Evolutionary conservation across 2,113 vertebrate genomes (phyloP).

Genomic region (Chaetodon trifascialis): DNA sequence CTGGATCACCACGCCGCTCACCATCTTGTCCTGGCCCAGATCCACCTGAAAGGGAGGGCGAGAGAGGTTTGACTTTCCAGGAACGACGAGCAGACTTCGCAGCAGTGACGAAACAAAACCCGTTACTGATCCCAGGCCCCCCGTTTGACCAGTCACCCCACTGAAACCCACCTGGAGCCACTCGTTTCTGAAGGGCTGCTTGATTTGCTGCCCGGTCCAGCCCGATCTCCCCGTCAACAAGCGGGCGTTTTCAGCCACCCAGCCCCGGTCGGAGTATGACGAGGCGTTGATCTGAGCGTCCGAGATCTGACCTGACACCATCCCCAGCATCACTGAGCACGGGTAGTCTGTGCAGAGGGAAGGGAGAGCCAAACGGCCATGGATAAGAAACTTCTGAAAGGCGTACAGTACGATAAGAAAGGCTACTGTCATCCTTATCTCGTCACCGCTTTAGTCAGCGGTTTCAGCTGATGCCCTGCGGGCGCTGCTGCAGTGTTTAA

Average conservation of each 20-base stretch:
- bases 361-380: background rate
- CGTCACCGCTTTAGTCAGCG: slow-evolving; percentile 26
- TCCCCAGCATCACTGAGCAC: slow-evolving; percentile 96
- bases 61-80: background rate
- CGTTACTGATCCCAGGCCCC: background rate
- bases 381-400: slow-evolving; percentile 12
- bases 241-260: slow-evolving; percentile 93
- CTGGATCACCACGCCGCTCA: slow-evolving; percentile 92
- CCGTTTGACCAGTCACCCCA: background rate
- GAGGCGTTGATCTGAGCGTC: slow-evolving; percentile 96
- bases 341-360: slow-evolving; percentile 85
- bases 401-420: slow-evolving; percentile 27
- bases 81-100: no score
- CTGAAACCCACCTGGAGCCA: slow-evolving; percentile 85
- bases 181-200: slow-evolving; percentile 87
- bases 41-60: slow-evolving; percentile 83
- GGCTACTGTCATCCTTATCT: slow-evolving; percentile 39
- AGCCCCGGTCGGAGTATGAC: slow-evolving; percentile 90
- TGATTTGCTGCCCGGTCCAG: slow-evolving; percentile 88
- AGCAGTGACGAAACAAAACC: background rate
- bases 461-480: slow-evolving; percentile 12
- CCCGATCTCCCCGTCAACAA: slow-evolving; percentile 93
- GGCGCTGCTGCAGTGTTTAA: slow-evolving; percentile 20
- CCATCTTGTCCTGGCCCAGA: slow-evolving; percentile 90
- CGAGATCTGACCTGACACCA: slow-evolving; percentile 96